Evolutionary conservation across 2,113 vertebrate species (phyloP), one percentile per base, ranked within the genome.

Genomic region (Odontophorus gujanensis): DNA sequence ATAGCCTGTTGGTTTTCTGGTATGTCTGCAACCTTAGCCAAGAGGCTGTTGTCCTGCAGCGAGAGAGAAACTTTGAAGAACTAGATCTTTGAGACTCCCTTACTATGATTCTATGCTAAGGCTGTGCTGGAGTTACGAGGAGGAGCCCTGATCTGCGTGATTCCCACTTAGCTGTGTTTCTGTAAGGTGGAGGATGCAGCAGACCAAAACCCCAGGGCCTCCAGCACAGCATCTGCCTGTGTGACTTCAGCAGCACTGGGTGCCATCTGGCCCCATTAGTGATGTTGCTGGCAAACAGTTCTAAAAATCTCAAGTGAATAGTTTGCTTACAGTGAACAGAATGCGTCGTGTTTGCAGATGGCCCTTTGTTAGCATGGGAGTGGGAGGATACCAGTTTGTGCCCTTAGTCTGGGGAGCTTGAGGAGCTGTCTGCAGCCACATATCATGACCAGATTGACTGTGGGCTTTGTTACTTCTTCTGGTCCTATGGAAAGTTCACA

Each of bases 1-100:
- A 58, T 80, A 94, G 93, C 84, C 63, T 34, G 36, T 68, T 80
- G 71, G 73, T 90, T 50, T 94, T 92, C 85, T 77, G 91, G 96
- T 96, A 96, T 95, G 96, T 93, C 95, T 89, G 89, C 95, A 95
- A 83, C 28, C 1, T 86, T 74, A 81, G 91, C 85, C 73, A 77
- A 87, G 91, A 93, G 93, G 92, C 83, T 34, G 40, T 36, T 20
- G 38, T 76, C 73, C 11, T 48, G 85, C 94, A 92, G 81, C 40
- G 77, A 75, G 85, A 66, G 65, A 51, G 26, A 51, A 93, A 77
- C 80, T 81, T 36, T 13, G 40, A 53, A 53, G 26, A 9, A 30
- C 51, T 30, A 28, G 51, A 53, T 8, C 51, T 30, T 30, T 53
- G 51, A 30, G 26, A 53, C 14, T 30, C 26, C 50, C 26, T 53